phyloP scores from a whole-genome alignment of 2,113 vertebrate genomes.

The Melierax canorus region DNA sequence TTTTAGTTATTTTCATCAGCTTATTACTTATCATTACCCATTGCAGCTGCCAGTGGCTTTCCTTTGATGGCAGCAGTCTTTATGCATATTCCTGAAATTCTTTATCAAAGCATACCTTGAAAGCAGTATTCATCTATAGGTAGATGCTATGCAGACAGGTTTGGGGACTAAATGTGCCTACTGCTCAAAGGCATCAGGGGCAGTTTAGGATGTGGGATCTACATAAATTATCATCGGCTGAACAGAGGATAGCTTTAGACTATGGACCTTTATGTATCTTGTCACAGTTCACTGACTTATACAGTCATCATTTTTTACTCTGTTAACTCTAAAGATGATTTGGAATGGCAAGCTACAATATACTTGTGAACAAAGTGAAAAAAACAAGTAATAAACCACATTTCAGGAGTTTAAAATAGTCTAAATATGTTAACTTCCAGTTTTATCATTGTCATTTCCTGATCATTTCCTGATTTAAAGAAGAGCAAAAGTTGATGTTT shows the following conservation, averaged over 20 bases:
- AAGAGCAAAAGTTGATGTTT: neutral
- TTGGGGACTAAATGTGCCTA: neutral
- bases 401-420: neutral
- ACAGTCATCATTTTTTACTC: neutral
- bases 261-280: neutral
- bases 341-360: neutral
- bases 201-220: neutral
- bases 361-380: neutral
- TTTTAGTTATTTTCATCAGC: neutral
- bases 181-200: neutral
- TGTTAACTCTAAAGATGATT: neutral
- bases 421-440: neutral
- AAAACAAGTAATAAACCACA: neutral
- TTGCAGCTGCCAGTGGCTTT: neutral
- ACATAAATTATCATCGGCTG: neutral
- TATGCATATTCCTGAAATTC: neutral
- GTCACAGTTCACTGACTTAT: neutral
- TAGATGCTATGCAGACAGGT: neutral
- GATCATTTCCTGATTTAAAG: neutral
- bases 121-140: neutral
- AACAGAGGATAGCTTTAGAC: neutral
- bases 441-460: neutral
- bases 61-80: neutral
- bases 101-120: neutral
- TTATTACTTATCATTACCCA: neutral